These are phyloP conservation scores for Thalassarche chlororhynchos DNA, from an alignment of 2,113 vertebrate genomes.

Conservation along the genomic window DNA sequence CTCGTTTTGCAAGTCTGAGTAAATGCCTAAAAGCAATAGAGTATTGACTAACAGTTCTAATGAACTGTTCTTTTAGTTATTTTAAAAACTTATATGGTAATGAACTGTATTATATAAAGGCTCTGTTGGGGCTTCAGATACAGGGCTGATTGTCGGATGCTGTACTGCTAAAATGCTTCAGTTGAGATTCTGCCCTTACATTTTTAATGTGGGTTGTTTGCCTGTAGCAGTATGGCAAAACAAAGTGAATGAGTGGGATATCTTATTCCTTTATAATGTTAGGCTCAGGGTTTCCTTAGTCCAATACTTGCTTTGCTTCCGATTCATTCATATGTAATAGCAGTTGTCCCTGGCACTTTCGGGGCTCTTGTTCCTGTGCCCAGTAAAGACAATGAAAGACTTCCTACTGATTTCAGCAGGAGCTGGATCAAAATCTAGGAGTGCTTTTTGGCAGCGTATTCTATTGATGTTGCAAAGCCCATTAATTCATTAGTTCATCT, in stretches of 20 bases:
- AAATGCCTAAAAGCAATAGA: not conserved
- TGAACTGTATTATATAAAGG: not conserved
- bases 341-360: not conserved
- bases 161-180: not conserved
- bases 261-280: not conserved
- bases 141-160: not conserved
- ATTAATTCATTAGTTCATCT: conserved; percentile 18
- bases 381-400: not conserved
- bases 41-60: not conserved
- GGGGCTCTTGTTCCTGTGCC: not conserved
- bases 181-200: not conserved
- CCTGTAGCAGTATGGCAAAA: not conserved
- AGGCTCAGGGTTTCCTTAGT: not conserved
- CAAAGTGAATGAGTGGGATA: not conserved
- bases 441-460: not conserved
- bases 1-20: not conserved
- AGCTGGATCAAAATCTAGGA: not conserved
- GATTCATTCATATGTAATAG: not conserved
- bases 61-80: not conserved
- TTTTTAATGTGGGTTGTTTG: not conserved
- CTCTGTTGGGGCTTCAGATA: not conserved
- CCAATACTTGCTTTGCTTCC: not conserved
- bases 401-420: not conserved
- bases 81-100: not conserved
- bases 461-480: not conserved